Conservation (phyloP, 1,140 invertebrate genomes). For the Neodiprion virginianus region DNA sequence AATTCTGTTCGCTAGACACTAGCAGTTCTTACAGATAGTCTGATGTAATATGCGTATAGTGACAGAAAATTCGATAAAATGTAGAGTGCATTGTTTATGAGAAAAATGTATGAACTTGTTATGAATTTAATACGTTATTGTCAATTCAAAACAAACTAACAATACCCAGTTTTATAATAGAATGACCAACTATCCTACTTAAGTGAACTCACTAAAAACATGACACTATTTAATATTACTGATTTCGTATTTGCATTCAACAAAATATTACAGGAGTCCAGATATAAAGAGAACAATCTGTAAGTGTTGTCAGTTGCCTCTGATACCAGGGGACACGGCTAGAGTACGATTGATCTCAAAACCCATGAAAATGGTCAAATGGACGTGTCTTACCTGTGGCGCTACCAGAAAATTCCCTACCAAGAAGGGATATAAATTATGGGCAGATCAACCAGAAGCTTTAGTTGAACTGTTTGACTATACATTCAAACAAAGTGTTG, state of each 20-base stretch:
- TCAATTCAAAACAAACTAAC: too few relatives aligned
- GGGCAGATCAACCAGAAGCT: conserved; percentile 48
- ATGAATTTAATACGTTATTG: too few relatives aligned
- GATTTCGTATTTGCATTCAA: conserved; percentile 10
- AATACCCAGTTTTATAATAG: too few relatives aligned
- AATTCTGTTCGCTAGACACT: too few relatives aligned
- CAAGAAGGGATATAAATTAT: conserved; percentile 46
- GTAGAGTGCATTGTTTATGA: too few relatives aligned
- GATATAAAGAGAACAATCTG: conserved; percentile 54
- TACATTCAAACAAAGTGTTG: conserved; percentile 25
- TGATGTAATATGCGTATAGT: too few relatives aligned
- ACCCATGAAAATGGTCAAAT: conserved; percentile 48
- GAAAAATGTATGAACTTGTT: too few relatives aligned
- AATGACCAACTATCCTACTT: too few relatives aligned
- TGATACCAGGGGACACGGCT: conserved; percentile 57
- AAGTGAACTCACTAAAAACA: too few relatives aligned
- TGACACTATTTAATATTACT: too few relatives aligned
- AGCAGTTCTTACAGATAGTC: too few relatives aligned
- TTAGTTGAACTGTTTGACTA: conserved; percentile 48
- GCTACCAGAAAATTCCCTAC: conserved; percentile 45
- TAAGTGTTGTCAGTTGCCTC: conserved; percentile 51
- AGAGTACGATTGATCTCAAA: conserved; percentile 50
- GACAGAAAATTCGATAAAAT: too few relatives aligned
- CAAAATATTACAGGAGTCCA: conserved; percentile 43
- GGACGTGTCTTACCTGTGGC: conserved; percentile 48